These are phyloP conservation scores for Scyliorhinus canicula DNA, from an alignment of 2,797 vertebrate species.

Conservation along the genomic window DNA sequence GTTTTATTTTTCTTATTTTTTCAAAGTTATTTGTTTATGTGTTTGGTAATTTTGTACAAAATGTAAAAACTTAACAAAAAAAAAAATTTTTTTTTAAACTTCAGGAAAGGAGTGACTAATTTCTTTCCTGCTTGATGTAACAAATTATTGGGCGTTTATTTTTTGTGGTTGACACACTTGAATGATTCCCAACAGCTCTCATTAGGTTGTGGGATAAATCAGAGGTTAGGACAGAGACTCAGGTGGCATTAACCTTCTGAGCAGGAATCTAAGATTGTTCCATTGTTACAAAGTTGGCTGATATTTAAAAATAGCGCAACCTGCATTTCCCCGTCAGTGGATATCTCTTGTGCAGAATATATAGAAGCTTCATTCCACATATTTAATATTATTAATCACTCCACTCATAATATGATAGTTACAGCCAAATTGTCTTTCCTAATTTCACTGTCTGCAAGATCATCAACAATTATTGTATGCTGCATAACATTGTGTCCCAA, in stretches of 20 bases:
- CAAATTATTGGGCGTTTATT: neutral
- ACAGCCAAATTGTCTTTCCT: neutral
- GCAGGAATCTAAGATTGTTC: neutral
- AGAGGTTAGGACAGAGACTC: neutral
- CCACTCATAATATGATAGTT: neutral
- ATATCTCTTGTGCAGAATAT: neutral
- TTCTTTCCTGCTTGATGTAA: neutral
- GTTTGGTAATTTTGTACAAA: no score
- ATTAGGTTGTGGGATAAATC: neutral
- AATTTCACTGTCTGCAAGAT: neutral
- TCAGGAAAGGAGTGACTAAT: neutral
- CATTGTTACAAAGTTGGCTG: neutral
- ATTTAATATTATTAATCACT: neutral
- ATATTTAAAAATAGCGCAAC: no score
- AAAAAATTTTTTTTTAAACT: no score
- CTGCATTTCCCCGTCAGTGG: neutral
- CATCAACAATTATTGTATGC: neutral
- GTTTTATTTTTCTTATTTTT: no score
- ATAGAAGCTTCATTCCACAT: neutral
- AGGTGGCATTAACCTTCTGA: neutral
- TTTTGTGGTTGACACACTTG: neutral
- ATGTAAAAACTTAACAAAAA: no score
- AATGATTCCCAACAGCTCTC: neutral
- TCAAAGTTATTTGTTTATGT: no score
- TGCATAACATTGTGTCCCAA: neutral